Evolutionary conservation across 2,113 vertebrate species (phyloP), one percentile per base, ranked within the genome.

Genomic region (Caloenas nicobarica): DNA sequence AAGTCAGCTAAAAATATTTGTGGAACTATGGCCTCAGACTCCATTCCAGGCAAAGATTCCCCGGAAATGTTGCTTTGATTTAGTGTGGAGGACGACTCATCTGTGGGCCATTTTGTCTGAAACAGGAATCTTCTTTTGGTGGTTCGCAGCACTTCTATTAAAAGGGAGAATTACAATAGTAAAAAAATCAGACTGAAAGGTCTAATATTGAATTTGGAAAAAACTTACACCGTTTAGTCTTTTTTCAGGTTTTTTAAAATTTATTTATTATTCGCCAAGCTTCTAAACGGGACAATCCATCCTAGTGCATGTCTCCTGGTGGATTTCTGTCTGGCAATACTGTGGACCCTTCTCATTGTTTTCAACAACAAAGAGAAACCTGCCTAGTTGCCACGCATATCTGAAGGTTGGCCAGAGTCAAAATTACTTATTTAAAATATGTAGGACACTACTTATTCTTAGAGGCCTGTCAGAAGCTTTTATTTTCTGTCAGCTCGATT

Each of bases 351-450:
- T 80, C 69, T 95, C 87, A 68, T 78, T 95, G 94, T 93, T 95
- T 97, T 86, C 93, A 90, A n/a, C 88, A 96, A 96, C 89, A 95
- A 97, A 97, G 95, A 76, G 86, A 97, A 95, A 96, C 71, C 88
- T 86, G 72, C 86, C 93, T 93, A 58, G 58, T 94, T 79, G 85
- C 46, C 36, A 11, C 44, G 68, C 81, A 76, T 68, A 83, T 78
- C 86, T 26, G 40, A 94, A 81, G 89, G 89, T 69, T 93, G 79
- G 85, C 94, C 77, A 81, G 85, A 94, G 76, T 56, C 33, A 74
- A 88, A 88, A 96, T 86, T 33, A 38, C 50, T 86, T 72, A 31
- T 44, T 88, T 88, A 40, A 96, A 74, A 70, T 29, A 76, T 26
- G 38, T 86, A 72, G 42, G 77, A 73, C 50, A 73, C 17, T 40